phyloP scores from a whole-genome alignment of 1,140 invertebrate species.

The honey bee (Apis mellifera) region Amel_HAv3.1 CM009932.2:3103501-3104000 shows the following conservation, averaged over 20 bases:
- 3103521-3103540: conserved; percentile 31
- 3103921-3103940: no score
- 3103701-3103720: neutral
- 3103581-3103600: neutral
- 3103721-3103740: conserved; percentile 20
- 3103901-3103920: no score
- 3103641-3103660: neutral
- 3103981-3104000: no score
- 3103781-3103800: neutral
- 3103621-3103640: neutral
- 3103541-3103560: neutral
- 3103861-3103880: no score
- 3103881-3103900: no score
- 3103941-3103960: no score
- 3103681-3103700: conserved; percentile 7
- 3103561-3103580: neutral
- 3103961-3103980: no score
- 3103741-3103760: neutral
- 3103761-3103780: conserved; percentile 4
- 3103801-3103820: neutral
- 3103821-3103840: neutral
- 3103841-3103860: no score
- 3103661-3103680: neutral
- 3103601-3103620: neutral
- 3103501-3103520: conserved; percentile 62